Evolutionary conservation across 2,888 invertebrate species (phyloP), one percentile per base, ranked within the genome.

Genomic region (Spisula subtruncata): DNA sequence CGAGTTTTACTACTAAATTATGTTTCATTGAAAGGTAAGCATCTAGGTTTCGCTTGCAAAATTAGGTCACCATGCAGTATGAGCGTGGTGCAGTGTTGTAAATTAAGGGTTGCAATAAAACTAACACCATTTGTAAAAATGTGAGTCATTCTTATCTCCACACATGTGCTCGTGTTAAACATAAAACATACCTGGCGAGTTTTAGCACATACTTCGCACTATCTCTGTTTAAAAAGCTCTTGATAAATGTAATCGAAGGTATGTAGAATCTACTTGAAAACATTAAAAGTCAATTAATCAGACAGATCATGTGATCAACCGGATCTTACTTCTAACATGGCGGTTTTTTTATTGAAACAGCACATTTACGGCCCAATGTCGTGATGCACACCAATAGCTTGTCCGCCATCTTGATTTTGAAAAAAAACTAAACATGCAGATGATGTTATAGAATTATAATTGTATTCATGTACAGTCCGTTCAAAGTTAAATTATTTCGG

Each of bases 251-350:
- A 75, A 75, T 75, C 75, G 29, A 35, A 35, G 16, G 32, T 75
- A 75, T 18, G 75, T 75, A n/a, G n/a, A n/a, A n/a, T n/a, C n/a
- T n/a, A 32, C 75, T 18, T 32, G 6, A 32, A 75, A 75, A 18
- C 75, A 32, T 75, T 75, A 75, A 32, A 75, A 75, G 35, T 35
- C 18, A 35, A 75, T 75, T 32, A 25, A 75, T 75, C 75, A 75
- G 16, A 75, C 5, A 32, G 18, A 32, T 32, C 35, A 10, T 75
- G 5, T 35, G 35, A 32, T 35, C 14, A 25, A 32, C 20, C n/a
- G 25, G 10, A n/a, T 66, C 60, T 25, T 25, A 66, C n/a, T 25
- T 66, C n/a, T 66, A 25, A 66, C 20, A 66, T 25, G n/a, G 8
- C n/a, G 60, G 60, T 25, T 25, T 66, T 5, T 20, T 4, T 12